Evolutionary conservation across 2,113 vertebrate species (phyloP).

Genomic region (Cheirogaleus medius): DNA sequence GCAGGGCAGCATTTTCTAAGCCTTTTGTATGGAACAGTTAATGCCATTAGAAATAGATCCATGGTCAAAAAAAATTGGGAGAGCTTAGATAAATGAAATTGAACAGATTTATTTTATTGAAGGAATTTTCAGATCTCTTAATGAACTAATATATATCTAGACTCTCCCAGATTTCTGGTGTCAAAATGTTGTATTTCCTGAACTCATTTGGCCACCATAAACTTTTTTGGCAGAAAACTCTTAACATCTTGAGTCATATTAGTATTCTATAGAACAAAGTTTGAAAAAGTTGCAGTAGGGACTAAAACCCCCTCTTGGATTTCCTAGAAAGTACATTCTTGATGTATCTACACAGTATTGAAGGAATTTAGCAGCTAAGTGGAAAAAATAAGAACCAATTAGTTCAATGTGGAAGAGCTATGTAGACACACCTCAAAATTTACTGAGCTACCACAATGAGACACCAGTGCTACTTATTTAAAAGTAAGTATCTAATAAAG

Average conservation of each 20-base stretch:
- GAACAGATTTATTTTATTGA: slow-evolving; percentile 49
- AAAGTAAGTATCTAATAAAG: background rate
- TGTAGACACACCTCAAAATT: background rate
- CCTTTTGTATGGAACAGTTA: background rate
- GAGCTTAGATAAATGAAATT: slow-evolving; percentile 22
- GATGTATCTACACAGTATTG: background rate
- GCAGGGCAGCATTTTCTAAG: background rate
- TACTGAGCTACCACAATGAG: background rate
- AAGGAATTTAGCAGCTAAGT: background rate
- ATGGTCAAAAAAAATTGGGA: background rate
- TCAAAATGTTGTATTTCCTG: slow-evolving; percentile 35
- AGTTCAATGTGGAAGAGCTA: background rate
- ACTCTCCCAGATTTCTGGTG: background rate
- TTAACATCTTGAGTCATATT: background rate
- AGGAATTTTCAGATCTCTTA: background rate
- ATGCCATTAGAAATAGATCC: background rate
- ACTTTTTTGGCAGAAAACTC: background rate
- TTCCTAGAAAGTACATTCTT: background rate
- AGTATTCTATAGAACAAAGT: background rate
- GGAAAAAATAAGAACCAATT: background rate
- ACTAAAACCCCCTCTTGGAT: background rate
- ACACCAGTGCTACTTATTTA: background rate
- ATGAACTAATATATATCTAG: background rate
- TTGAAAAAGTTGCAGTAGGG: background rate
- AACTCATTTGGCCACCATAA: background rate